Base-by-base conservation (phyloP, 2,888 invertebrate genomes). In the Ditula angustiorana region DNA sequence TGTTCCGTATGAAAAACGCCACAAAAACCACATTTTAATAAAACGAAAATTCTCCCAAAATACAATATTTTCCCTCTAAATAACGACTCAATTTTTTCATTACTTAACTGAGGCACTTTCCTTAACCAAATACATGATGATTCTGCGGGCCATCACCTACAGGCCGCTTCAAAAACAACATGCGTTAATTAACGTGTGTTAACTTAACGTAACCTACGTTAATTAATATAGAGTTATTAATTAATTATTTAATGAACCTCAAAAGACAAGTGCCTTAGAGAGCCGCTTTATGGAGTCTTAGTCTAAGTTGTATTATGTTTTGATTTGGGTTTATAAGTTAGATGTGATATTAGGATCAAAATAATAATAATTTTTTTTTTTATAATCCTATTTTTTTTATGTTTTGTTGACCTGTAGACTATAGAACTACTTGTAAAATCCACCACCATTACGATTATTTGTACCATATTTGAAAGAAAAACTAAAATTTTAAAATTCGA, bases 171-270 rank as follows among this genome's bases (percentile, higher is more conserved):
- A 19, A 28, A 11, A 16, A 28, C 26, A 49, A 13, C 16, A n/a
- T n/a, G 16, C n/a, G 5, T n/a, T 52, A 52, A 52, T 52, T 52
- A 33, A 52, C 46, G 10, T 24, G n/a, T 23, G 23, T 23, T 47
- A n/a, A 23, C 10, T 33, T 33, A 46, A 16, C 5, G 46, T 10
- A 44, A 21, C 19, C 24, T 24, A 11, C 8, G 19, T 0, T 47
- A 47, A n/a, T 24, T 24, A 47, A 24, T 24, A n/a, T n/a, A 21
- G 4, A 44, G 41, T 8, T 44, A 23, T 24, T 47, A 33, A 33
- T 33, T 33, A 47, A 47, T 30, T 52, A 52, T 21, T 33, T 21
- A 33, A 44, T 21, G 24, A 10, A 49, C 26, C 16, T 49, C 49
- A 49, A 49, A 49, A 16, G 8, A 16, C 10, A n/a, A 5, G 0